Evolutionary conservation across 2,888 invertebrate genomes (phyloP).

Genomic region (Luperina nickerlii): DNA sequence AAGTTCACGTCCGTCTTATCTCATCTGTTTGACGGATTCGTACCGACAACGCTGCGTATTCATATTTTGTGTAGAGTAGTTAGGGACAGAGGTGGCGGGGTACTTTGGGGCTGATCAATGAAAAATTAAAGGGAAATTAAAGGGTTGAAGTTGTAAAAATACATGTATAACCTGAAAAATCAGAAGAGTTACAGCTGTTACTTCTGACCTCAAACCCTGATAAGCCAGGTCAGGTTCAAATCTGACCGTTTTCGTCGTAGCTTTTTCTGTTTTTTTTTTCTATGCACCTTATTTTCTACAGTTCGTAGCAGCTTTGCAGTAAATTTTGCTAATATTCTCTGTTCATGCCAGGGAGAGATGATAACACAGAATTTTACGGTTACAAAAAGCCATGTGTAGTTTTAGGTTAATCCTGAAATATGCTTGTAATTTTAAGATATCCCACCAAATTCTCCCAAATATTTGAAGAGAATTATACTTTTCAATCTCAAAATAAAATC

Average conservation of each 20-base stretch:
- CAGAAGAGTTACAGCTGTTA: neutral
- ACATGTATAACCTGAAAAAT: neutral
- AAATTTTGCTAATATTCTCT: neutral
- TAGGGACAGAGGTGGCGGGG: conserved; percentile 67
- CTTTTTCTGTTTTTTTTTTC: neutral
- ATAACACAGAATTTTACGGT: neutral
- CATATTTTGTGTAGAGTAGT: conserved; percentile 84
- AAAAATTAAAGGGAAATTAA: neutral
- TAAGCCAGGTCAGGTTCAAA: neutral
- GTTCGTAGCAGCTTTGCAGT: neutral
- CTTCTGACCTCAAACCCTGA: neutral
- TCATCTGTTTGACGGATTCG: conserved; percentile 90
- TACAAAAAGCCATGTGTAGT: neutral
- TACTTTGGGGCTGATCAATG: neutral
- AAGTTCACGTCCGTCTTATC: conserved; percentile 88
- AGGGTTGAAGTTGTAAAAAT: neutral
- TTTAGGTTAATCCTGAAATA: neutral
- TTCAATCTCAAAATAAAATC: neutral
- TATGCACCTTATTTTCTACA: neutral
- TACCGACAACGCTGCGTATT: conserved; percentile 86
- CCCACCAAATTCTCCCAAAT: neutral
- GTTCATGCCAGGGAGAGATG: neutral
- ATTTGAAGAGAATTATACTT: neutral
- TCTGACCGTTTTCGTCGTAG: neutral
- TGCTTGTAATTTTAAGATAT: neutral